Conservation (phyloP, 23 tunicate genomes). For the Diplosoma virens region DNA sequence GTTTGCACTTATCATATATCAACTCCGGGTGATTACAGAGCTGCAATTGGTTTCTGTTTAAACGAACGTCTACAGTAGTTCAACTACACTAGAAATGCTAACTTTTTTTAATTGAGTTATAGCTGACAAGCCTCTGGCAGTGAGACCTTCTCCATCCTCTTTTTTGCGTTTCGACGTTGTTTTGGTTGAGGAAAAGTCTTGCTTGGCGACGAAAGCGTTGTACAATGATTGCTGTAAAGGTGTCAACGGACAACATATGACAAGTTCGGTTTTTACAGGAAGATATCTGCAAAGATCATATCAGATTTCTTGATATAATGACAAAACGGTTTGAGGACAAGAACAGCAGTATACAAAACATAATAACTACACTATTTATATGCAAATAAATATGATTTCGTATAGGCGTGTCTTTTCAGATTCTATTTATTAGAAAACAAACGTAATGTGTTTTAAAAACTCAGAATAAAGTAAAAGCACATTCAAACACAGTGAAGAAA, state of each 20-base stretch:
- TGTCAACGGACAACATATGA: slow-evolving; percentile 90
- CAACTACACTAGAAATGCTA: background rate
- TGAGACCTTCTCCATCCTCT: slow-evolving; percentile 33
- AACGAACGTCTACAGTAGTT: background rate
- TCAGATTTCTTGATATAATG: too few relatives aligned
- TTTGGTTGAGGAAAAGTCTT: slow-evolving; percentile 26
- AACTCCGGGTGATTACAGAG: slow-evolving; percentile 95
- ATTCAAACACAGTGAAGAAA: too few relatives aligned
- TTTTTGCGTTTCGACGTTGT: slow-evolving; percentile 19
- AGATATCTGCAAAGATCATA: slow-evolving; percentile 56
- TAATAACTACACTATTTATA: too few relatives aligned
- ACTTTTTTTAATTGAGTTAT: slow-evolving; percentile 91
- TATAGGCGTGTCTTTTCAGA: too few relatives aligned
- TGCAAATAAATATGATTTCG: too few relatives aligned
- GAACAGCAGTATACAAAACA: too few relatives aligned
- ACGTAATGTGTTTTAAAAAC: too few relatives aligned
- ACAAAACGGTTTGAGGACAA: too few relatives aligned
- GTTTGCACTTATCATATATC: slow-evolving; percentile 76
- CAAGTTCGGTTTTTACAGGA: slow-evolving; percentile 89
- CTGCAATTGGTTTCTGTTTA: too few relatives aligned
- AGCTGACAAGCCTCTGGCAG: slow-evolving; percentile 77
- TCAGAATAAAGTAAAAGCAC: too few relatives aligned
- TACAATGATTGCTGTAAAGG: slow-evolving; percentile 57
- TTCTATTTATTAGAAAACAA: too few relatives aligned
- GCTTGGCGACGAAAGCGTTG: slow-evolving; percentile 55